phyloP scores from a whole-genome alignment of 2,888 invertebrate genomes.

The Cancer borealis region DNA sequence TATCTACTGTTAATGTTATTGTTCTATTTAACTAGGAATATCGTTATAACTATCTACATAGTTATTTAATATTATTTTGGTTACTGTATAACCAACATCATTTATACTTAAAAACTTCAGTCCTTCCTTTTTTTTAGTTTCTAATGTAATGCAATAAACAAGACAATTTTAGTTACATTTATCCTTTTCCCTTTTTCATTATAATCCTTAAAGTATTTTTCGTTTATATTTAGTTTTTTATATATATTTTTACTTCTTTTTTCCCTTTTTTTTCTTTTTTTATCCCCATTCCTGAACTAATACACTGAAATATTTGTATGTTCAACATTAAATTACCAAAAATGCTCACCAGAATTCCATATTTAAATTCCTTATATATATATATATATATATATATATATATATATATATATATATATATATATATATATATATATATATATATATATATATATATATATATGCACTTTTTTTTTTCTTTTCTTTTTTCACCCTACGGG shows the following conservation, averaged over 20 bases:
- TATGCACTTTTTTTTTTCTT: too few relatives aligned
- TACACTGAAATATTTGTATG: slow-evolving; percentile 15
- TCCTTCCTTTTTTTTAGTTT: slow-evolving; percentile 52
- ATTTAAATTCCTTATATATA: slow-evolving; percentile 18
- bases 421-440: too few relatives aligned
- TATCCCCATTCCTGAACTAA: slow-evolving; percentile 19
- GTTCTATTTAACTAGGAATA: slow-evolving; percentile 68
- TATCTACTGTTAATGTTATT: slow-evolving; percentile 72
- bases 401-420: too few relatives aligned
- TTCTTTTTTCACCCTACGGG: background rate
- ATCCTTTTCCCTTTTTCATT: slow-evolving; percentile 51
- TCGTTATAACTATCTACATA: slow-evolving; percentile 60
- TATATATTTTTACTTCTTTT: background rate
- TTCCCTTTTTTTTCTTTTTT: background rate
- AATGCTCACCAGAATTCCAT: slow-evolving; percentile 34
- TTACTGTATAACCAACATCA: slow-evolving; percentile 53
- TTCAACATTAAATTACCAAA: background rate
- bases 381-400: too few relatives aligned
- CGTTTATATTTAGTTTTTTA: background rate
- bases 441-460: too few relatives aligned
- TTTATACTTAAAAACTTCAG: slow-evolving; percentile 38
- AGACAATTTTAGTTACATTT: slow-evolving; percentile 60
- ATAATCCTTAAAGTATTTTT: background rate
- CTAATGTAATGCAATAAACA: slow-evolving; percentile 65
- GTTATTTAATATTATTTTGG: slow-evolving; percentile 56